Evolutionary conservation across 2,113 vertebrate species (phyloP).

Genomic region (Capra hircus): DNA sequence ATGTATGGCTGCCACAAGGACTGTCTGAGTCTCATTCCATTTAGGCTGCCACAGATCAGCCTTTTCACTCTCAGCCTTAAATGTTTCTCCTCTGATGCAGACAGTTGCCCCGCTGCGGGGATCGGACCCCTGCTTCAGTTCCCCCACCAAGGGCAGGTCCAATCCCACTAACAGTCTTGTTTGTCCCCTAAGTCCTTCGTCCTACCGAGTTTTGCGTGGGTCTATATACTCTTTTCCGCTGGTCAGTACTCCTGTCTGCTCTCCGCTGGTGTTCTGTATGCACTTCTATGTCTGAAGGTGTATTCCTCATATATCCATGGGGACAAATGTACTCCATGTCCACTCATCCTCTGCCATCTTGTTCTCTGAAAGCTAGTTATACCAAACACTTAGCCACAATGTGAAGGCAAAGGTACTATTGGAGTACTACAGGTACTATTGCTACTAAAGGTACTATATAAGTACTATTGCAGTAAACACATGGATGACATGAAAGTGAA

Average conservation of each 20-base stretch:
- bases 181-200: not conserved
- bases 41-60: not conserved
- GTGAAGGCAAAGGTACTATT: not conserved
- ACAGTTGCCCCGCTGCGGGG: rapidly evolving
- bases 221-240: not conserved
- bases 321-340: not conserved
- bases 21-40: not conserved
- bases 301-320: not conserved
- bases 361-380: not conserved
- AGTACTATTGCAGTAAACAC: not conserved
- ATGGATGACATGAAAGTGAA: not conserved
- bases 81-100: not conserved
- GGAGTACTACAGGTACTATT: not conserved
- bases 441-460: not conserved
- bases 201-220: not conserved
- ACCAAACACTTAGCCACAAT: not conserved
- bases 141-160: not conserved
- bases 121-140: not conserved
- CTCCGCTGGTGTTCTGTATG: not conserved
- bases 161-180: not conserved
- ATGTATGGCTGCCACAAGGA: not conserved
- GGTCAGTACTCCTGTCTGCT: not conserved
- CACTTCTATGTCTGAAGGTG: not conserved
- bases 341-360: not conserved
- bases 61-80: not conserved